Conservation (phyloP, 1,140 invertebrate species). For the Oryctes rhinoceros region DNA sequence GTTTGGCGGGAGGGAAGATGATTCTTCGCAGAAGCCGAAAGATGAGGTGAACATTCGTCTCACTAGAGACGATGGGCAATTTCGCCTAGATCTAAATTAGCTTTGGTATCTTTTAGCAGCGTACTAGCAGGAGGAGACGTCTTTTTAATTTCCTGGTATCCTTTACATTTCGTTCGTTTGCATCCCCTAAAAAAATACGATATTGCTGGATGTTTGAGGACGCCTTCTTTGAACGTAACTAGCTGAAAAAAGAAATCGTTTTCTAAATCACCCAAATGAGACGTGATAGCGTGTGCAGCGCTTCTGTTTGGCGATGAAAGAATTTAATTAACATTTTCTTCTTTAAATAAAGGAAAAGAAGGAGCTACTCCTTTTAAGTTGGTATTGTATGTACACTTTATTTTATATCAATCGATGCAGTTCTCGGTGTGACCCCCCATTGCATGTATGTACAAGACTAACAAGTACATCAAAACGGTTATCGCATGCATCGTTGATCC, state of each 20-base stretch:
- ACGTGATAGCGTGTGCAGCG: not conserved
- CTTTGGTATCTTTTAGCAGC: not conserved
- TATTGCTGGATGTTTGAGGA: not conserved
- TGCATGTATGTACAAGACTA: too few species aligned
- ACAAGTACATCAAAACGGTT: too few species aligned
- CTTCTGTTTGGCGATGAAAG: too few species aligned
- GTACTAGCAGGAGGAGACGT: not conserved
- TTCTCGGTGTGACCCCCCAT: too few species aligned
- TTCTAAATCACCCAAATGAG: not conserved
- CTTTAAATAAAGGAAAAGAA: too few species aligned
- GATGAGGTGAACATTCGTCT: not conserved
- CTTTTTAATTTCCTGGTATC: not conserved
- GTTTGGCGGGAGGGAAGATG: not conserved
- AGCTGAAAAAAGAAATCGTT: not conserved
- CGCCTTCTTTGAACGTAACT: not conserved
- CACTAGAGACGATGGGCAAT: not conserved
- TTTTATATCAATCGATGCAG: too few species aligned
- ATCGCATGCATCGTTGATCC: too few species aligned
- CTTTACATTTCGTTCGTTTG: not conserved
- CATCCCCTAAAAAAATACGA: not conserved
- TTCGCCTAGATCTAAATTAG: constrained; percentile 3
- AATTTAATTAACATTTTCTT: too few species aligned
- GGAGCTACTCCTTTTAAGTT: too few species aligned
- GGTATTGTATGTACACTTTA: too few species aligned
- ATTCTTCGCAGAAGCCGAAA: not conserved